Evolutionary conservation across 2,888 invertebrate species (phyloP).

Genomic region (Chalcis sispes): DNA sequence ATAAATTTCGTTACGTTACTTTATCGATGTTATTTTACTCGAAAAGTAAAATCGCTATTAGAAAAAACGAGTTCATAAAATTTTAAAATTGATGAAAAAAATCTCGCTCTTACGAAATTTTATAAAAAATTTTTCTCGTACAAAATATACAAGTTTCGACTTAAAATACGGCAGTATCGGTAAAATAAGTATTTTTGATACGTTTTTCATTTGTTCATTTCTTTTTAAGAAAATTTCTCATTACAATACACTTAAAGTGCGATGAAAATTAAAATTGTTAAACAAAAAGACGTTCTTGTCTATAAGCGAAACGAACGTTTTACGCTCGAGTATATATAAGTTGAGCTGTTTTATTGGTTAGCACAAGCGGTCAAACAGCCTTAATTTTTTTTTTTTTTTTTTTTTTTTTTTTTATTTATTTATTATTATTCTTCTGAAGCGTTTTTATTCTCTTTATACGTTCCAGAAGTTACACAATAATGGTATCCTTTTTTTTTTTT

Average conservation of each 20-base stretch:
- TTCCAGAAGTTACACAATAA: constrained; percentile 73
- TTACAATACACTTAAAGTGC: too few species aligned
- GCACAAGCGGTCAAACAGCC: constrained; percentile 74
- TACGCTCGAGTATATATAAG: not conserved
- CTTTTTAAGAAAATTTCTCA: too few species aligned
- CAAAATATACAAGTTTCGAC: not conserved
- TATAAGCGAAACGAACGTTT: constrained; percentile 13
- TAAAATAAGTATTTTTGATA: too few species aligned
- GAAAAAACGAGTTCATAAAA: constrained; percentile 8
- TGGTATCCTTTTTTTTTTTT: constrained; percentile 61
- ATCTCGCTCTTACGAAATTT: not conserved
- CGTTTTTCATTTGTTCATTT: too few species aligned
- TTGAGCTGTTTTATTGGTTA: constrained; percentile 63
- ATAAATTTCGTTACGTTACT: too few species aligned
- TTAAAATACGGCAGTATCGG: not conserved
- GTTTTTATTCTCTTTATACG: constrained; percentile 58
- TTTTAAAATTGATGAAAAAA: not conserved
- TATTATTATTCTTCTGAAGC: constrained; percentile 65
- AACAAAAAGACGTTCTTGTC: not conserved
- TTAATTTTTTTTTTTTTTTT: too few species aligned
- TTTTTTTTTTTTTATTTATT: too few species aligned
- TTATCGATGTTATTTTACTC: too few species aligned
- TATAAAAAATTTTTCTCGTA: not conserved
- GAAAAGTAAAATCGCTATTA: too few species aligned
- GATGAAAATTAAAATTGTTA: too few species aligned